Evolutionary conservation across 1,140 invertebrate genomes (phyloP).

Genomic region (Neoseiulus cucumeris): DNA sequence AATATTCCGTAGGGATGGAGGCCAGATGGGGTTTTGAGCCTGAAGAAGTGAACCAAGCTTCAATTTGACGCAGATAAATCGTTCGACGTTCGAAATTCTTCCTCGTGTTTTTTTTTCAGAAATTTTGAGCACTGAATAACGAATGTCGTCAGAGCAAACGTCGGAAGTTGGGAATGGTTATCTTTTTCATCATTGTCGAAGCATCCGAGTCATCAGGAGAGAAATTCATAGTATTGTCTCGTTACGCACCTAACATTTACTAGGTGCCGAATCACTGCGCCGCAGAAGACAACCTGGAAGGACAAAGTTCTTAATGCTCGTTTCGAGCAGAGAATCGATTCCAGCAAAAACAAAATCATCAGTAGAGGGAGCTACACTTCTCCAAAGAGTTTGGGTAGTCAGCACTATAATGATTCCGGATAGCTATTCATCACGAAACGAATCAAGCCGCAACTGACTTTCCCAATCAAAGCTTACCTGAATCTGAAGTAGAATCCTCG

Average conservation of each 20-base stretch:
- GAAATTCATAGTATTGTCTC: neutral
- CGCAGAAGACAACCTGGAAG: neutral
- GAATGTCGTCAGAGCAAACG: neutral
- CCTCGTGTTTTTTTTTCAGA: neutral
- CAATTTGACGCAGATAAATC: no score
- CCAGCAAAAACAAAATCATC: neutral
- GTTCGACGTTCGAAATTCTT: no score
- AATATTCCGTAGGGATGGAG: no score
- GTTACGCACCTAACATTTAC: neutral
- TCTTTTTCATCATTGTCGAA: neutral
- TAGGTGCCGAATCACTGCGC: neutral
- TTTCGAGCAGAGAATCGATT: neutral
- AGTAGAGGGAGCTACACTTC: constrained; percentile 11
- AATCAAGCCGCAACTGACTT: neutral
- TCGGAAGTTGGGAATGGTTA: constrained; percentile 9
- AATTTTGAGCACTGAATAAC: neutral
- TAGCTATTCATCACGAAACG: neutral
- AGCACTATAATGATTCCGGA: neutral
- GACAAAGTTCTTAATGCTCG: neutral
- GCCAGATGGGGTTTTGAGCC: no score
- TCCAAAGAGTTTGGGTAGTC: constrained; percentile 9
- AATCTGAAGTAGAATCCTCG: neutral
- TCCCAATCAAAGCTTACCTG: neutral
- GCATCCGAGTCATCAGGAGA: neutral
- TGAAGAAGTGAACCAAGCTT: no score